phyloP scores from a whole-genome alignment of 2,113 vertebrate species.

The Oplegnathus fasciatus region DNA sequence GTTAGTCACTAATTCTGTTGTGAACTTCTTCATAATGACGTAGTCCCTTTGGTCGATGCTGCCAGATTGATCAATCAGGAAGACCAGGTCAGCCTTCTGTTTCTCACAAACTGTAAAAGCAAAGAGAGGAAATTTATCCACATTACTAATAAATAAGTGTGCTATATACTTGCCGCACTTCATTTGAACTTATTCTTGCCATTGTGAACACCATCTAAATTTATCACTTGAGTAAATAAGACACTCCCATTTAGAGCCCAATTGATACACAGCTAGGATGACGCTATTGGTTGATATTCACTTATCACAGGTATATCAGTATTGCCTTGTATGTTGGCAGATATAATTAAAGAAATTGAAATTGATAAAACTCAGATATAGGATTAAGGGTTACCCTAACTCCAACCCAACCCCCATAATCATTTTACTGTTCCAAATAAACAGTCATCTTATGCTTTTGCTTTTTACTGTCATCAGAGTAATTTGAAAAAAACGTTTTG shows the following conservation, averaged over 20 bases:
- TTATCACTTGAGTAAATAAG: not conserved
- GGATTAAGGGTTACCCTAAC: too few species aligned
- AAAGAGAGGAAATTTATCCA: not conserved
- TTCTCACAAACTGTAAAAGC: conserved; percentile 80
- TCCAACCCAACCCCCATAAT: not conserved
- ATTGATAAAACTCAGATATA: too few species aligned
- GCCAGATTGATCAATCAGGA: conserved; percentile 85
- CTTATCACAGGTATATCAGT: not conserved
- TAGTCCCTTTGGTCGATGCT: conserved; percentile 77
- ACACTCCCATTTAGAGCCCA: not conserved
- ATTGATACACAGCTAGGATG: not conserved
- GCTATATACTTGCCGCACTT: not conserved
- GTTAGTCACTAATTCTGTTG: conserved; percentile 69
- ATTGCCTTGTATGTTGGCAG: not conserved
- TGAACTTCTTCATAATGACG: conserved; percentile 81
- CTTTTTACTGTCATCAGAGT: too few species aligned
- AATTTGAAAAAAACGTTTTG: too few species aligned
- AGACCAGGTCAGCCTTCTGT: conserved; percentile 83
- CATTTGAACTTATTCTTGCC: not conserved
- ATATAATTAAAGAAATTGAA: not conserved
- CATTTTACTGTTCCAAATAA: not conserved
- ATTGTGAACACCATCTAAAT: not conserved
- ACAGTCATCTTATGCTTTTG: not conserved
- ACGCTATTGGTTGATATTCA: not conserved
- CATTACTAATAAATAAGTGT: not conserved